These are phyloP conservation scores for Sicus ferrugineus DNA, from an alignment of 2,888 invertebrate species.

Conservation along the genomic window DNA sequence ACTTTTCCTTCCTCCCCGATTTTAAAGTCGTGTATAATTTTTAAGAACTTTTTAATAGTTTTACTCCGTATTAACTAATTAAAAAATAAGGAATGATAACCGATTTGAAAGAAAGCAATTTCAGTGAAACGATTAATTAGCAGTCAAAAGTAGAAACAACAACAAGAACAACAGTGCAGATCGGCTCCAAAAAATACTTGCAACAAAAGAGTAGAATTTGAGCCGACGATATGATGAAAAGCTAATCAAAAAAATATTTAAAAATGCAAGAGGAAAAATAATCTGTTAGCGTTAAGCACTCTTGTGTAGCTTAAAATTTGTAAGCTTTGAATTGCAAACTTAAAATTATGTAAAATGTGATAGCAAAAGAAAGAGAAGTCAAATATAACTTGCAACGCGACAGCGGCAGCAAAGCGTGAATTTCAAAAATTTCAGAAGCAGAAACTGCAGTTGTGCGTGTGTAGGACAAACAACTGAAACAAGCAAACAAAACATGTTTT, in stretches of 20 bases:
- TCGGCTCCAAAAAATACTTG: conserved; percentile 51
- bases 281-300: neutral
- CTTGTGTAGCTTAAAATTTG: no score
- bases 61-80: conserved; percentile 9
- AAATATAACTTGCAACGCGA: no score
- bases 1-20: conserved; percentile 5
- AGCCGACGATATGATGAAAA: conserved; percentile 38
- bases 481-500: no score
- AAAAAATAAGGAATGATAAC: conserved; percentile 32
- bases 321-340: no score
- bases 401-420: no score
- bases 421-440: no score
- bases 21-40: conserved; percentile 32
- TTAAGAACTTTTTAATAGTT: conserved; percentile 17
- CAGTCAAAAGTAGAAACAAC: conserved; percentile 34
- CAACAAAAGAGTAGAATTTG: conserved; percentile 51
- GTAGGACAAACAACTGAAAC: no score
- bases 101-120: conserved; percentile 18
- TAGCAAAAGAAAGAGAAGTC: no score
- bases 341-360: no score
- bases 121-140: neutral
- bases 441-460: no score
- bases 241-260: neutral
- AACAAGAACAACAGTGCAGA: conserved; percentile 30
- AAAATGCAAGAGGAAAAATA: conserved; percentile 8